These are phyloP conservation scores for Petaurus breviceps DNA, from an alignment of 2,113 vertebrate genomes.

Conservation along the genomic window DNA sequence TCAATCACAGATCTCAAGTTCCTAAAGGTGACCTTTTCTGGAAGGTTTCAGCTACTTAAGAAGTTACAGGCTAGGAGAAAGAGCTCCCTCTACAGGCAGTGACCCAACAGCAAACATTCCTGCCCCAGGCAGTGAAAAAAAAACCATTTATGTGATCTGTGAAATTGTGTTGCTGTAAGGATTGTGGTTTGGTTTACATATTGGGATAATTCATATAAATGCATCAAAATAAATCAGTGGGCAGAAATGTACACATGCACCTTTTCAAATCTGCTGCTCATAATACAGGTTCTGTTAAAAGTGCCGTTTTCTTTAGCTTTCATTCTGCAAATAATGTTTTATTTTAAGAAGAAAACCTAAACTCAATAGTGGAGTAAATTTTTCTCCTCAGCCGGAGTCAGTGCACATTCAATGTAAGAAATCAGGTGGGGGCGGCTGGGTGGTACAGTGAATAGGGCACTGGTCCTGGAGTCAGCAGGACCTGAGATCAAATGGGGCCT, in stretches of 20 bases:
- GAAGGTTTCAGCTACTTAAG: constrained; percentile 9
- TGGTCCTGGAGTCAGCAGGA: too few species aligned
- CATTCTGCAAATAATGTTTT: constrained; percentile 60
- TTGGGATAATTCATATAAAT: background rate
- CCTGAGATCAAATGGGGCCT: too few species aligned
- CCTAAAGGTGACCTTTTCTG: constrained; percentile 44
- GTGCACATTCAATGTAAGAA: constrained; percentile 58
- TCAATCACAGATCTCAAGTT: constrained; percentile 45
- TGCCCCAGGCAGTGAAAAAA: background rate
- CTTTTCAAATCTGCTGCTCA: constrained; percentile 47
- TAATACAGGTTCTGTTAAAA: constrained; percentile 36
- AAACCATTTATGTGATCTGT: constrained; percentile 6
- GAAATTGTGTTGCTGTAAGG: background rate
- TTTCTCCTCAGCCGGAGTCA: constrained; percentile 38
- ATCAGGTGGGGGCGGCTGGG: constrained; percentile 4
- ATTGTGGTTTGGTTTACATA: background rate
- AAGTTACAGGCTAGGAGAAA: constrained; percentile 26
- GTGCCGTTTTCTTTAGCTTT: constrained; percentile 53
- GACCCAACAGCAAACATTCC: constrained; percentile 31
- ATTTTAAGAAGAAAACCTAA: constrained; percentile 61
- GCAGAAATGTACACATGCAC: background rate
- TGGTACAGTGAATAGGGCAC: too few species aligned
- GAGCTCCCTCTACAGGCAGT: background rate
- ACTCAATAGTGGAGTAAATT: constrained; percentile 17
- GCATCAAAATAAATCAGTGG: constrained; percentile 36